Conservation (phyloP, 2,888 invertebrate species). For the Drosophila austrosaltans region DNA sequence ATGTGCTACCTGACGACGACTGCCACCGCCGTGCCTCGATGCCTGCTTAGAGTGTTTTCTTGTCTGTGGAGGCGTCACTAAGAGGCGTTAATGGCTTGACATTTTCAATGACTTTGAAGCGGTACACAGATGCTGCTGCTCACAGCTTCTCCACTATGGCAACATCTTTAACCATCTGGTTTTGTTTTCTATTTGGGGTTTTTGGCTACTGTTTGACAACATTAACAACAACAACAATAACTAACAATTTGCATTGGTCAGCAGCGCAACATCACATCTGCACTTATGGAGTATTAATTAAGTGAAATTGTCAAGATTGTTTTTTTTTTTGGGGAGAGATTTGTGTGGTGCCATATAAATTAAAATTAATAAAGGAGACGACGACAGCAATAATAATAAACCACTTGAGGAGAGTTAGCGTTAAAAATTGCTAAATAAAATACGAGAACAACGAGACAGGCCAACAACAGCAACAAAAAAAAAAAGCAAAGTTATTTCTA, state of each 20-base stretch:
- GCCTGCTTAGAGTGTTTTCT: slow-evolving; percentile 35
- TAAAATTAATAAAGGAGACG: slow-evolving; percentile 43
- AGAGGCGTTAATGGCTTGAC: slow-evolving; percentile 78
- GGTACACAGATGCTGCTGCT: slow-evolving; percentile 22
- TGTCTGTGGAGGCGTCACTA: slow-evolving; percentile 77
- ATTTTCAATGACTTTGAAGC: slow-evolving; percentile 63
- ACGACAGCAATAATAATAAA: slow-evolving; percentile 31
- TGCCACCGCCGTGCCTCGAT: neutral
- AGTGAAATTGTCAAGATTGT: slow-evolving; percentile 44
- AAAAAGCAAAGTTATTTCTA: slow-evolving; percentile 29
- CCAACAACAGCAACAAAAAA: slow-evolving; percentile 19
- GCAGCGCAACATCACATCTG: slow-evolving; percentile 8
- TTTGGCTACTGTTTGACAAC: slow-evolving; percentile 64
- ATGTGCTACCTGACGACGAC: neutral
- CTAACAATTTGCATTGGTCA: slow-evolving; percentile 48
- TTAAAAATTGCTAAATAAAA: slow-evolving; percentile 51
- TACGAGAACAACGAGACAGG: slow-evolving; percentile 25
- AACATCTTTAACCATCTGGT: slow-evolving; percentile 36
- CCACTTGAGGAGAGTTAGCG: slow-evolving; percentile 30
- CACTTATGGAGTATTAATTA: slow-evolving; percentile 18
- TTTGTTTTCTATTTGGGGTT: slow-evolving; percentile 60
- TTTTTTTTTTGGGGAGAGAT: neutral
- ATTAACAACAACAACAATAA: slow-evolving; percentile 20
- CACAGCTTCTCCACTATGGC: slow-evolving; percentile 17
- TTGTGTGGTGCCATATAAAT: slow-evolving; percentile 11